These are phyloP conservation scores for Drosophila rubida DNA, from an alignment of 2,888 invertebrate species.

Conservation along the genomic window DNA sequence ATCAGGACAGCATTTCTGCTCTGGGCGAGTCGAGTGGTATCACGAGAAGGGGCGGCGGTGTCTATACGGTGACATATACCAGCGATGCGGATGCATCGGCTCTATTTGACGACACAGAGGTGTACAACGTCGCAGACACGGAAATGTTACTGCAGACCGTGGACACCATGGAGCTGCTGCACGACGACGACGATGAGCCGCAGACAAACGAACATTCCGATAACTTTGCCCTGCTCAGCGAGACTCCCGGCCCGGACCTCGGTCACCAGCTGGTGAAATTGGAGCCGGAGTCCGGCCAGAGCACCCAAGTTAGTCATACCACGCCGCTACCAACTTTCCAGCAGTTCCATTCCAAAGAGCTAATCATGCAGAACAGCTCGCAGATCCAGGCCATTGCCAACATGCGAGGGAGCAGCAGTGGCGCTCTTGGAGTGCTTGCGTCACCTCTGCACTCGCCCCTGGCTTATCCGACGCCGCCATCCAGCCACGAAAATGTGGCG, in stretches of 20 bases:
- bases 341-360: constrained; percentile 89
- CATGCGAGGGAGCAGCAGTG: constrained; percentile 84
- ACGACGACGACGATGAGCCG: constrained; percentile 86
- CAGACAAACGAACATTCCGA: constrained; percentile 80
- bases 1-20: constrained; percentile 73
- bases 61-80: constrained; percentile 87
- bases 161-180: constrained; percentile 88
- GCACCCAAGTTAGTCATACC: constrained; percentile 85
- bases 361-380: constrained; percentile 84
- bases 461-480: constrained; percentile 94
- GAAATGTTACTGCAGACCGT: constrained; percentile 89
- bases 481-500: constrained; percentile 91
- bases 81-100: constrained; percentile 86
- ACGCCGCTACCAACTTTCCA: constrained; percentile 92
- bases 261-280: constrained; percentile 62
- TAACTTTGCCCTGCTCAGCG: constrained; percentile 66
- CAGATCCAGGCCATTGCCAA: constrained; percentile 81
- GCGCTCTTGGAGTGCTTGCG: constrained; percentile 85
- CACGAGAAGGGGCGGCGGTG: constrained; percentile 85
- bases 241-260: constrained; percentile 40
- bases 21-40: constrained; percentile 15
- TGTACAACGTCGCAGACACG: constrained; percentile 90
- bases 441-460: constrained; percentile 89
- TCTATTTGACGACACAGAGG: constrained; percentile 89
- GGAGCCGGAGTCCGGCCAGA: constrained; percentile 50